These are phyloP conservation scores for Drosophila kuntzei DNA, from an alignment of 2,888 invertebrate species.

Conservation along the genomic window DNA sequence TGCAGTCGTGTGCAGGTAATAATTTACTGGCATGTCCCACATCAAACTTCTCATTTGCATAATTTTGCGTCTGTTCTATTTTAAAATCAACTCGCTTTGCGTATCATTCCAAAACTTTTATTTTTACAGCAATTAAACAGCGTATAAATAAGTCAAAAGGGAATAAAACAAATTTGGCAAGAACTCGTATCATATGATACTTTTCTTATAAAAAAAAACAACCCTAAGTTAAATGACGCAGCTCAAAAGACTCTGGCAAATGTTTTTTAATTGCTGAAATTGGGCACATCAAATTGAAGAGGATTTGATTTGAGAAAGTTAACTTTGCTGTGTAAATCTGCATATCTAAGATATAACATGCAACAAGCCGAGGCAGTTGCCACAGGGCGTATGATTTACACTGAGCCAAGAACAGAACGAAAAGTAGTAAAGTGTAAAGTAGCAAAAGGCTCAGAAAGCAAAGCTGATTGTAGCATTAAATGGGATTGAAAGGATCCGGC, in stretches of 20 bases:
- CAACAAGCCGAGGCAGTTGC: conserved; percentile 42
- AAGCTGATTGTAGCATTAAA: conserved; percentile 77
- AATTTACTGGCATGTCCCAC: conserved; percentile 1
- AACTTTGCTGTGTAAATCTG: conserved; percentile 13
- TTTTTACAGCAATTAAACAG: conserved; percentile 56
- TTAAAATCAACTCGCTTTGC: conserved; percentile 32
- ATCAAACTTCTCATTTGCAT: conserved; percentile 36
- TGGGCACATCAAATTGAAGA: conserved; percentile 9
- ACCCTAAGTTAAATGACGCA: conserved; percentile 3
- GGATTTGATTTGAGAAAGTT: conserved; percentile 25
- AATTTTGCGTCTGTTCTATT: conserved; percentile 22
- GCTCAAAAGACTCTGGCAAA: background rate
- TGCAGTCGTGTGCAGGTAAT: conserved; percentile 44
- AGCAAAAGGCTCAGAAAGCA: conserved; percentile 64
- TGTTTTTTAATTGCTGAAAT: conserved; percentile 14
- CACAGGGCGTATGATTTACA: conserved; percentile 68
- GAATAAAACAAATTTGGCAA: conserved; percentile 1
- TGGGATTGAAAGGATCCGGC: conserved; percentile 56
- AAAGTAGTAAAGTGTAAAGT: conserved; percentile 44
- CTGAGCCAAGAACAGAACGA: conserved; percentile 45
- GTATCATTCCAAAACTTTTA: conserved; percentile 40
- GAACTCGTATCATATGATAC: conserved; percentile 5
- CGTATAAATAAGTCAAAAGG: conserved; percentile 37
- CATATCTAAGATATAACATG: conserved; percentile 26
- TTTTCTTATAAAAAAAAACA: conserved; percentile 9